Evolutionary conservation across 2,797 vertebrate species (phyloP), one percentile per base, ranked within the genome.

Genomic region (Takifugu ocellatus): DNA sequence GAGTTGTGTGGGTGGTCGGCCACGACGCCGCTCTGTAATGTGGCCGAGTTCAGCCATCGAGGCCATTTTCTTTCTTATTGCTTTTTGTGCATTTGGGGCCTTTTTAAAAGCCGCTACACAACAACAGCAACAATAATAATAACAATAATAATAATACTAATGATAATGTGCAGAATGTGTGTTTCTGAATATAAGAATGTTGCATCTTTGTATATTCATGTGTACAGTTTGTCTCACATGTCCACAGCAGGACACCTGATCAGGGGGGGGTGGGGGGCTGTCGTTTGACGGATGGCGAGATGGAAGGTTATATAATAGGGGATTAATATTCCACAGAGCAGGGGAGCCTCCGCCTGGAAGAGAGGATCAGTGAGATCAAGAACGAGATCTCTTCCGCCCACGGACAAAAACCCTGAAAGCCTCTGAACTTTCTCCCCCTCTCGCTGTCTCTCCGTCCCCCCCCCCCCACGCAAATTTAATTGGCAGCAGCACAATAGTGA

Each of bases 241-340:
- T 47, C 51, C 67, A 70, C 60, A 29, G 46, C 60, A 46, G 55
- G 45, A 60, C 48, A 21, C 6, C 2, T 24, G 52, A 49, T 50
- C 48, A 52, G 51, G 70, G 55, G 61, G 70, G 51, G 33, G 27
- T 51, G 43, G 56, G 49, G 53, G 52, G 25, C 56, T 64, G 75
- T 78, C 72, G 70, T 76, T 43, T 74, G 49, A 59, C 52, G 71
- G 64, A 64, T 73, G 61, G 76, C 62, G 78, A 87, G 74, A 87
- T 36, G 49, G 64, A 73, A 70, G 61, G 68, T 89, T 89, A 86
- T 77, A 77, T 88, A 89, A 89, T 75, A n/a, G 63, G 45, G 70
- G 79, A 87, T 86, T 88, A 89, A 87, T 85, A 88, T 88, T 89
- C 83, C 63, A 78, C 65, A 77, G 81, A 80, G 82, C 60, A 72